These are phyloP conservation scores for Borostomias antarcticus DNA, from an alignment of 2,797 vertebrate genomes.

Conservation along the genomic window DNA sequence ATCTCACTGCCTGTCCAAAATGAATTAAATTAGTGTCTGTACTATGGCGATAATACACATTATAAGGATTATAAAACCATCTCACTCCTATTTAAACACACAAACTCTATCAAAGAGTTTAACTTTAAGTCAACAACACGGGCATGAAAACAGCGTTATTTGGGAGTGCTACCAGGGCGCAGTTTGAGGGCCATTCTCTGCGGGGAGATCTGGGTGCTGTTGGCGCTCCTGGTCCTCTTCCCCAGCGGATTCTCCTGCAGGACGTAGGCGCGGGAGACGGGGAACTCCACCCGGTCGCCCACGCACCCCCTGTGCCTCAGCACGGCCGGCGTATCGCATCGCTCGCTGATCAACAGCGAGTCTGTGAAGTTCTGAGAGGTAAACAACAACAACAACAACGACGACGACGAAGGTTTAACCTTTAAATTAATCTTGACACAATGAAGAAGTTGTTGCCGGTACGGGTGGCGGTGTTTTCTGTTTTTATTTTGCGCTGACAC, in stretches of 20 bases:
- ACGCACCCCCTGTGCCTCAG: slow-evolving; percentile 86
- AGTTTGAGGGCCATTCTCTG: slow-evolving; percentile 88
- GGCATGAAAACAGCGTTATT: too few species aligned
- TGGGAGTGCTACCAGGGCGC: slow-evolving; percentile 79
- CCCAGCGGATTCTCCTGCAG: slow-evolving; percentile 80
- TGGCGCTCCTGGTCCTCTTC: slow-evolving; percentile 65
- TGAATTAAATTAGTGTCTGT: neutral
- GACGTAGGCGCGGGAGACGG: slow-evolving; percentile 77
- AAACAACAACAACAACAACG: slow-evolving; percentile 35
- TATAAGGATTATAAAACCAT: neutral
- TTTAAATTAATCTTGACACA: neutral
- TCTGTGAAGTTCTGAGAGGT: slow-evolving; percentile 89
- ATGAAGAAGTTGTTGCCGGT: too few species aligned
- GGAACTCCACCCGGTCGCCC: slow-evolving; percentile 81
- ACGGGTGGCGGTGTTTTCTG: too few species aligned
- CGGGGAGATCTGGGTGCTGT: slow-evolving; percentile 89
- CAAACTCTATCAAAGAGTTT: too few species aligned
- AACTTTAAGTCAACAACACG: neutral
- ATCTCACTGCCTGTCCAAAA: slow-evolving; percentile 79
- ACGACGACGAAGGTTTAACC: too few species aligned
- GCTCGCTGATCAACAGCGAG: slow-evolving; percentile 74
- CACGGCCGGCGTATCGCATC: slow-evolving; percentile 84
- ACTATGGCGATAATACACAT: neutral
- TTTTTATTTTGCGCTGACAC: too few species aligned
- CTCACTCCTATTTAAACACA: too few species aligned